These are phyloP conservation scores for Drosophila multiciliata DNA, from an alignment of 2,888 invertebrate species.

Conservation along the genomic window DNA sequence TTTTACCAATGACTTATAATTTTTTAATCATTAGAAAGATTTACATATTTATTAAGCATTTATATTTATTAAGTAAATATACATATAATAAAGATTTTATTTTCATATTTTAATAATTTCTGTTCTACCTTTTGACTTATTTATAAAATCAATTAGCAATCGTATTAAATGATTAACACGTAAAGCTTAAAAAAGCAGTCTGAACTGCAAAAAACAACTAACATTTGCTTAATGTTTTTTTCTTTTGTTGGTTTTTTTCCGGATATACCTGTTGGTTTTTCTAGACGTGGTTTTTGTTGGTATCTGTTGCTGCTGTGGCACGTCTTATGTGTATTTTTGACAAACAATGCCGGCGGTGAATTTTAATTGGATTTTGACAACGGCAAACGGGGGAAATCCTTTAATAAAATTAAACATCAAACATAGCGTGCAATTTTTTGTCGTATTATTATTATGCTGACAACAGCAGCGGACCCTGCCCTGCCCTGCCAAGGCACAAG, in stretches of 20 bases:
- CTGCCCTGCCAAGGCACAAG: background rate
- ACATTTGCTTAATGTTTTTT: background rate
- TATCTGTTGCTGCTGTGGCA: slow-evolving; percentile 14
- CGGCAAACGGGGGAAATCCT: slow-evolving; percentile 65
- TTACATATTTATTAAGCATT: background rate
- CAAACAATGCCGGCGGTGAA: slow-evolving; percentile 80
- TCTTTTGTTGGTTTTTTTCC: background rate
- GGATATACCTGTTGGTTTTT: slow-evolving; percentile 35
- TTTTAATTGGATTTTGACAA: slow-evolving; percentile 83
- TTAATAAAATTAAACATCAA: slow-evolving; percentile 82
- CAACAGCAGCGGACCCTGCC: slow-evolving; percentile 62
- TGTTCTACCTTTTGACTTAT: background rate
- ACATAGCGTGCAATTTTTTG: slow-evolving; percentile 78
- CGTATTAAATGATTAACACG: background rate
- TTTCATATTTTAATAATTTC: background rate
- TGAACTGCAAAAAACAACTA: background rate
- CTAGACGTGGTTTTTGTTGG: slow-evolving; percentile 28
- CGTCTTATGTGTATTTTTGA: slow-evolving; percentile 71
- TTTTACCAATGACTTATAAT: background rate
- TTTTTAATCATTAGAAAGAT: background rate
- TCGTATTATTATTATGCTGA: slow-evolving; percentile 74
- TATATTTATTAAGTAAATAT: background rate
- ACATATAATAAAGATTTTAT: background rate
- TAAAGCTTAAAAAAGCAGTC: background rate
- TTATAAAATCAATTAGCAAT: background rate